Conservation (phyloP, 2,113 vertebrate species). For the Tylochromis polylepis region DNA sequence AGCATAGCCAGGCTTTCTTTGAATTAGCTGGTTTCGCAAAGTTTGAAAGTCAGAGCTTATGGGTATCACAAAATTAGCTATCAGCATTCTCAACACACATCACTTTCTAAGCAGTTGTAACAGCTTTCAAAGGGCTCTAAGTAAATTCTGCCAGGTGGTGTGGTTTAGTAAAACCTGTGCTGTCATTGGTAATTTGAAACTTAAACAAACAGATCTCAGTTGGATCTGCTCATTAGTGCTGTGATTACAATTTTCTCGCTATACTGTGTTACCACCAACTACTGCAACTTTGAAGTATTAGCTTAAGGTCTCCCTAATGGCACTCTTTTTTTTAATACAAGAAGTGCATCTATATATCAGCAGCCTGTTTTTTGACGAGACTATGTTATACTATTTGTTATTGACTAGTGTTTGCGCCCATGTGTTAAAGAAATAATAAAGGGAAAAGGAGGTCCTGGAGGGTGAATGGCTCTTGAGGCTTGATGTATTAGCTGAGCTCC, state of each 20-base stretch:
- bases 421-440: neutral
- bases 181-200: neutral
- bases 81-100: neutral
- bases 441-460: neutral
- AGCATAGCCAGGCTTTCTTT: neutral
- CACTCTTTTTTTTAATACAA: slow-evolving; percentile 3
- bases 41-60: neutral
- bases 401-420: neutral
- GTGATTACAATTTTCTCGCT: neutral
- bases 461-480: neutral
- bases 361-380: neutral
- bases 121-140: neutral
- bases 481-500: slow-evolving; percentile 22
- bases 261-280: neutral
- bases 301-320: neutral
- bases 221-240: neutral
- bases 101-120: neutral
- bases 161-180: neutral
- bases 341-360: neutral
- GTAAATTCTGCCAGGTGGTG: neutral
- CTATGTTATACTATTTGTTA: neutral
- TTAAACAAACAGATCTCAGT: neutral
- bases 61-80: neutral
- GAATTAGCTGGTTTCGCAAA: neutral
- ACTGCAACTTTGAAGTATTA: slow-evolving; percentile 15